A percentile compares a stretch with the other conserved stretches of the same genome.
Evolutionary conservation across 2,888 invertebrate genomes (phyloP).

Genomic region (Zelleria hepariella): DNA sequence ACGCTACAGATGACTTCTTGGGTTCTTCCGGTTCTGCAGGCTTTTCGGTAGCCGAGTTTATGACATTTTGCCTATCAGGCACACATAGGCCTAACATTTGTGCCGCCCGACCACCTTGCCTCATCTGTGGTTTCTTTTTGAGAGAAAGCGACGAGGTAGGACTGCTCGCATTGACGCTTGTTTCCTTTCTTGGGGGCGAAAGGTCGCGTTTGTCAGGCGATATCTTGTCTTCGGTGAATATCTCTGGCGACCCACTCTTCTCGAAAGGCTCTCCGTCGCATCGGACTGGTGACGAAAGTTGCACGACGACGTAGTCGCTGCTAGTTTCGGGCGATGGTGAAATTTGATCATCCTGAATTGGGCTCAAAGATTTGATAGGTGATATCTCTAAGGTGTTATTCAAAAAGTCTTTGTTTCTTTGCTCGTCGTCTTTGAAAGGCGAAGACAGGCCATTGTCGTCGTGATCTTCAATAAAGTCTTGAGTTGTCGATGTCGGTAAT

Average conservation of each 20-base stretch:
- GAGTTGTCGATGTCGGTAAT: background rate
- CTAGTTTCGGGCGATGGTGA: conserved; percentile 46
- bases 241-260: conserved; percentile 50
- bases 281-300: conserved; percentile 47
- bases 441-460: conserved; percentile 29
- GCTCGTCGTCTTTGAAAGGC: conserved; percentile 44
- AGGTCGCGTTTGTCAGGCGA: conserved; percentile 52
- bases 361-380: conserved; percentile 66
- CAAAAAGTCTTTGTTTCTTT: conserved; percentile 66
- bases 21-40: conserved; percentile 29
- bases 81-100: conserved; percentile 62
- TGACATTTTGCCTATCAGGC: conserved; percentile 37
- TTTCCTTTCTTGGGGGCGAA: conserved; percentile 50
- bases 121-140: conserved; percentile 53
- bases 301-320: conserved; percentile 49
- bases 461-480: conserved; percentile 18
- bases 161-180: conserved; percentile 31
- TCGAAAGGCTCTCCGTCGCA: conserved; percentile 54
- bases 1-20: conserved; percentile 34
- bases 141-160: conserved; percentile 51
- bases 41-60: conserved; percentile 27
- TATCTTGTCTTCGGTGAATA: conserved; percentile 59
- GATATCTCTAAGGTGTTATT: conserved; percentile 74
- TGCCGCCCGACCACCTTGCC: conserved; percentile 49
- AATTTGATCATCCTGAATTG: conserved; percentile 34